phyloP scores from a whole-genome alignment of 2,113 vertebrate genomes.

The Gallinago undulata region DNA sequence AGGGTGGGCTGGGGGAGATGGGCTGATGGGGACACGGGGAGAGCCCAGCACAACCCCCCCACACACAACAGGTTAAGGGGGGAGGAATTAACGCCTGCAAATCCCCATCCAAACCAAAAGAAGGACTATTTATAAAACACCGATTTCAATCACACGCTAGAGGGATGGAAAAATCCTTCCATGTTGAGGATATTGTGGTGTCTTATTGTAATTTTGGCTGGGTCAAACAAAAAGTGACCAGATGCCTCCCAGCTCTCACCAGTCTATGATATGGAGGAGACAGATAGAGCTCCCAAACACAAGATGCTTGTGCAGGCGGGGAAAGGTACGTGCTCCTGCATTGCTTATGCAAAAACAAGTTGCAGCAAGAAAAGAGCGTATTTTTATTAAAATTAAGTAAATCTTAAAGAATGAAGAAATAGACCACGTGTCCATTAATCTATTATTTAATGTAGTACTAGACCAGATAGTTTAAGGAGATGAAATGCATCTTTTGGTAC shows the following conservation, averaged over 20 bases:
- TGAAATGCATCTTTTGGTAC: background rate
- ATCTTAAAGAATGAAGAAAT: background rate
- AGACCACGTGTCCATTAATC: background rate
- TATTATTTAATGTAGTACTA: background rate
- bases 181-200: background rate
- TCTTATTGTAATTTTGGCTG: background rate
- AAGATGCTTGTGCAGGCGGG: background rate
- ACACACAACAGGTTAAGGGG: too few relatives aligned
- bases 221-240: background rate
- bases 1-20: background rate
- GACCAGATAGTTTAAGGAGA: background rate
- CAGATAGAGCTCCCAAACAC: background rate
- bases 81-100: background rate
- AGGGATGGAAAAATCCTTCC: background rate
- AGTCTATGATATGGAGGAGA: background rate
- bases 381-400: background rate
- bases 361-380: background rate
- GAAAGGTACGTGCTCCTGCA: background rate
- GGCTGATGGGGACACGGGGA: background rate
- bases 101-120: background rate
- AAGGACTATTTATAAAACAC: background rate
- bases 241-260: background rate
- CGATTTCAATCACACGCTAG: background rate
- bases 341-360: fast-evolving
- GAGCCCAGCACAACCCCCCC: background rate